Evolutionary conservation across 2,797 vertebrate species (phyloP), one percentile per base, ranked within the genome.

Genomic region (Bryconaethiops microstoma): DNA sequence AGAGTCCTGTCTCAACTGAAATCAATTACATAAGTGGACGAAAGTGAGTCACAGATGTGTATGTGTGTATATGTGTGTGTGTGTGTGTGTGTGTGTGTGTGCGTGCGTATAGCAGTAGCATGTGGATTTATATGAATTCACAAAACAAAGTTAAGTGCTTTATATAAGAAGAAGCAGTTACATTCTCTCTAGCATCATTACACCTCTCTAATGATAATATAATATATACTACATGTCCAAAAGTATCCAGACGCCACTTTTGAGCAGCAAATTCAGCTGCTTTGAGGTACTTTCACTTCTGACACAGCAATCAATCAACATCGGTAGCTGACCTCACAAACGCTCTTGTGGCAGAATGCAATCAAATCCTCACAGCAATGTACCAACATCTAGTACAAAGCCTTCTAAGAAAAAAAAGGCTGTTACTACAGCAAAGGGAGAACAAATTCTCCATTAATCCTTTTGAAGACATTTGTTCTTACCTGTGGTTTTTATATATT

Each of bases 21-120:
- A 85, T 82, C 74, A 78, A 85, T 85, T 77, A 59, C 40, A 70
- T 77, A 70, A 82, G 64, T 82, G 70, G 70, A 57, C 48, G 62
- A 79, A 82, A 72, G 40, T 65, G 68, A 67, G 54, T 71, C 76
- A 67, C 50, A 9, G 62, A 75, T 76, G 74, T 73, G 52, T 60
- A 40, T 25, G 63, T 29, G 54, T 80, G 59, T 19, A 21, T 74
- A 57, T 25, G 21, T 57, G 59, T 77, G 29, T 35, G 29, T 29
- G 29, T 29, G 29, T 29, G 29, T 29, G 3, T 29, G 29, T 29
- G 1, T 29, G 29, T 29, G 29, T 29, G 29, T 29, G 3, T 29
- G 29, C 3, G 1, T 48, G 48, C 63, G 50, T 54, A 77, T 4
- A 19, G 42, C 29, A 63, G 17, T 29, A n/a, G 10, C 29, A 45